These are phyloP conservation scores for Euwallacea similis DNA, from an alignment of 1,140 invertebrate genomes.

Conservation along the genomic window DNA sequence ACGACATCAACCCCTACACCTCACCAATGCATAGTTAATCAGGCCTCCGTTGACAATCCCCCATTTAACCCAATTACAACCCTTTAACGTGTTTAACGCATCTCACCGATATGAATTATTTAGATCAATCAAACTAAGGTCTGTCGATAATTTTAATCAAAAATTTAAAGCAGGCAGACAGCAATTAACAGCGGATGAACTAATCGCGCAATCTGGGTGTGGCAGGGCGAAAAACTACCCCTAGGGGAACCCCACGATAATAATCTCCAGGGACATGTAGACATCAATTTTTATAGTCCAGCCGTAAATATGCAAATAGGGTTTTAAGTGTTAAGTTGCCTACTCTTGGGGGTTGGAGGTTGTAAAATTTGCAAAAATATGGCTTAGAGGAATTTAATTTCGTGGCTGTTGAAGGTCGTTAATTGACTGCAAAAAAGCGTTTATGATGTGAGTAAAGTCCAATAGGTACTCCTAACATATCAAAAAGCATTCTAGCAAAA, in stretches of 20 bases:
- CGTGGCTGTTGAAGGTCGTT: too few species aligned
- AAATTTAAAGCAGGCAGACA: slow-evolving; percentile 6
- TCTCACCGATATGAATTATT: not conserved
- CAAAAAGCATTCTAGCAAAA: too few species aligned
- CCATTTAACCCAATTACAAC: not conserved
- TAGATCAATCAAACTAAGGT: not conserved
- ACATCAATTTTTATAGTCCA: slow-evolving; percentile 24
- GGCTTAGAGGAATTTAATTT: too few species aligned
- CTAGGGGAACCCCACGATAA: slow-evolving; percentile 8
- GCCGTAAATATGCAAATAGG: slow-evolving; percentile 24
- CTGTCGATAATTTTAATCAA: not conserved
- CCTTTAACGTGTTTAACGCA: not conserved
- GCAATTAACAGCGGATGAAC: slow-evolving; percentile 17
- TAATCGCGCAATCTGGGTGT: slow-evolving; percentile 12
- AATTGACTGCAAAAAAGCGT: too few species aligned
- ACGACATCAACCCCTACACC: too few species aligned
- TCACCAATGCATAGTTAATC: too few species aligned
- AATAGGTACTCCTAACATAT: too few species aligned
- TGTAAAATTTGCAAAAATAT: too few species aligned
- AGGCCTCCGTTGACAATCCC: too few species aligned
- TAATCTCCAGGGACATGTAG: not conserved
- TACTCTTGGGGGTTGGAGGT: not conserved
- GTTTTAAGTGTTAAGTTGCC: slow-evolving; percentile 17
- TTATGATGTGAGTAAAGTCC: too few species aligned
- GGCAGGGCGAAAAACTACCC: slow-evolving; percentile 3